Base-by-base conservation (phyloP, 2,888 invertebrate species). In the Siphonodentalium dalli region DNA sequence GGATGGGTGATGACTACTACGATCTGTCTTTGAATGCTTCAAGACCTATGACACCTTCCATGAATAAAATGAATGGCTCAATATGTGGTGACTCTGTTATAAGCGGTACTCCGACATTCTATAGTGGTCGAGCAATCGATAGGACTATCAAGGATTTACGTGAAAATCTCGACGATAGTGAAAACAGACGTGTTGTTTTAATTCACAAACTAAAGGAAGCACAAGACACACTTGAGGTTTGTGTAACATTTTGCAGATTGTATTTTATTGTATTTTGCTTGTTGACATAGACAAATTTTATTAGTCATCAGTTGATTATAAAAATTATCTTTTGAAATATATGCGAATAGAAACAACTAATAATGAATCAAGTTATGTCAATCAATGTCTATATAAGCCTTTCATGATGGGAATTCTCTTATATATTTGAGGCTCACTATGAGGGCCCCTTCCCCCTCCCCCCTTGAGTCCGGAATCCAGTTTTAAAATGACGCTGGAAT, bases 171-270 rank as follows among this genome's bases (percentile, higher is more conserved):
- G 74, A 77, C 34, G 77, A 77, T 44, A 78, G 77, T 61, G 78
- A 79, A 54, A 67, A 69, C 42, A 54, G 78, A 45, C 47, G 79
- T 23, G 56, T 65, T 11, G 69, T 74, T 4, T 65, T 79, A 11
- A 66, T 74, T 43, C 67, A 75, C 43, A 77, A 75, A 57, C 59
- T 79, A 15, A 71, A 72, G 49, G 78, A 78, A 48, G 78, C 79
- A 2, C 76, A 77, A 47, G 72, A 71, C 29, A 77, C 75, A 11
- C 55, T 79, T 27, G 68, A 74, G 64, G 77, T 77, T 54, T 15
- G 46, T 50, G 11, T 4, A 6, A 13, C 7, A 15, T n/a, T 13
- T 38, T 26, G 2, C 20, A 40, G 20, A 7, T 15, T 6, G n/a
- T 23, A 20, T n/a, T 15, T 8, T 24, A 21, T 7, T 23, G 8